Evolutionary conservation across 2,797 vertebrate genomes (phyloP), one percentile per base, ranked within the genome.

Genomic region (Lacerta viridis): DNA sequence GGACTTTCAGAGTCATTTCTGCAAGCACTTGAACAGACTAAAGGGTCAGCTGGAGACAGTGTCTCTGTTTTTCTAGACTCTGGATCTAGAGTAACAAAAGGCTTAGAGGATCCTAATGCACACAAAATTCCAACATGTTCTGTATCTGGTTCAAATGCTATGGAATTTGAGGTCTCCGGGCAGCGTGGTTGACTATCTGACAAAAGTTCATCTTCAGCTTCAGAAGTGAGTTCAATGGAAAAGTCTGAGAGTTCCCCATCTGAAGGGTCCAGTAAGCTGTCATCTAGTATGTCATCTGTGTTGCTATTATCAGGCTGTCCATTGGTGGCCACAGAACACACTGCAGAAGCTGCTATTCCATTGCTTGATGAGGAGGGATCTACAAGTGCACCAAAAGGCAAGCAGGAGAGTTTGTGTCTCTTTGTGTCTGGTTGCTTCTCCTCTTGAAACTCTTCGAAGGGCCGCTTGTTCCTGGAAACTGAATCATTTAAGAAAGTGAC

Each of bases 131-230:
- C 91, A 71, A 79, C 55, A 0, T 72, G 61, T 79, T 75, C 75
- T 1, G 82, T 86, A 23, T 91, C 84, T 79, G 68, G 72, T 1
- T 61, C 15, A 0, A 36, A 68, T 5, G 1, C 43, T 3, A 75
- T 76, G 80, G 90, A 92, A 33, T 6, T 50, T 25, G 66, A 61
- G 1, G 79, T 43, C 66, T 89, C 41, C 77, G 20, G 33, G 84
- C 89, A 72, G 79, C 86, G 90, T 88, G 1, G 0, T 88, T 1
- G 0, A 83, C 97, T 96, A 64, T 95, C 96, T 76, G 95, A 96
- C 80, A 97, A 80, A 29, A 97, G 93, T 64, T 94, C 91, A 83
- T 97, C 93, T 90, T 97, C 97, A 91, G 96, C 94, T 64, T 97
- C 96, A 90, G 94, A 93, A 0, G 97, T 96, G 85, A 95, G 94